phyloP scores from a whole-genome alignment of 2,797 vertebrate species.

The Myotis vivesi region DNA sequence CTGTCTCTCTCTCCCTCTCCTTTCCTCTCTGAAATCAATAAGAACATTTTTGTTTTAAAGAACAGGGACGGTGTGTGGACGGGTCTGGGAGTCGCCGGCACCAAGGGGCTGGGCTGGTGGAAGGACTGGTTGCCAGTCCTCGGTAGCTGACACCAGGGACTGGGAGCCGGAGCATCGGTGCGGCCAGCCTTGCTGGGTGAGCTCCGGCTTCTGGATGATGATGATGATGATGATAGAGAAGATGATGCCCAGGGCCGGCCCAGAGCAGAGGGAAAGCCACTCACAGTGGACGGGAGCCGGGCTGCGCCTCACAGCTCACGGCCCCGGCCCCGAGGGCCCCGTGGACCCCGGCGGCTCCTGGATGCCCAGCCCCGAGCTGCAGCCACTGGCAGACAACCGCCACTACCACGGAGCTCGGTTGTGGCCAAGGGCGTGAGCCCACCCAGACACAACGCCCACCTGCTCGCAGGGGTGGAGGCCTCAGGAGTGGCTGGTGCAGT shows the following conservation, averaged over 20 bases:
- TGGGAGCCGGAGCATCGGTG: not conserved
- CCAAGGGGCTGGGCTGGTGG: accelerated
- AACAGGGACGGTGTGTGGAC: not conserved
- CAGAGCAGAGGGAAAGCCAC: no score
- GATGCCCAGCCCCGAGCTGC: accelerated
- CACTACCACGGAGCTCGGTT: not conserved
- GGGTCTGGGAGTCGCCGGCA: accelerated
- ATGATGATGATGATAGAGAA: not conserved
- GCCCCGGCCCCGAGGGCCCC: not conserved
- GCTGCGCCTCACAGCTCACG: not conserved
- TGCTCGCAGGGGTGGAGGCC: not conserved
- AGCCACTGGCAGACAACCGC: not conserved
- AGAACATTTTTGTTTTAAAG: no score
- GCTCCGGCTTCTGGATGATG: not conserved
- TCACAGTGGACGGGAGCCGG: accelerated
- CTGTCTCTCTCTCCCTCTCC: no score
- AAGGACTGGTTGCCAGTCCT: not conserved
- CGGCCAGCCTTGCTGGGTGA: not conserved
- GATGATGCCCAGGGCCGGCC: accelerated
- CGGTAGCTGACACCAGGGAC: accelerated
- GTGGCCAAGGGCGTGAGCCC: not conserved
- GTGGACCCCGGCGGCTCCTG: accelerated
- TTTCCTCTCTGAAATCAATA: no score
- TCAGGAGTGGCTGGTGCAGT: no score
- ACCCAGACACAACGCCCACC: accelerated